phyloP scores from a whole-genome alignment of 2,888 invertebrate genomes.

The Lasioglossum zephyrum region DNA sequence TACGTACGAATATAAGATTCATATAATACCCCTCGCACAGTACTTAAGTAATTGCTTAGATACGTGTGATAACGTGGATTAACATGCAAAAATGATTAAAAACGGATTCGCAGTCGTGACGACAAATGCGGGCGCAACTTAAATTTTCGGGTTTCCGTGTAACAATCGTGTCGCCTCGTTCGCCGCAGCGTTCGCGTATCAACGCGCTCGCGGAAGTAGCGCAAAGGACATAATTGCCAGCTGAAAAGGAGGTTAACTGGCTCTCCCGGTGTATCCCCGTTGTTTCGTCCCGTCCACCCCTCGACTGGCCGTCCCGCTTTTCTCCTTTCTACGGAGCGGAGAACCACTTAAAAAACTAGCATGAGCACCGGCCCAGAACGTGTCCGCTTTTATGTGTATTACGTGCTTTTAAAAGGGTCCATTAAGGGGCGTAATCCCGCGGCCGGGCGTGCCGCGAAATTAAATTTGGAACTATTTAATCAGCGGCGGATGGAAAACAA shows the following conservation, averaged over 20 bases:
- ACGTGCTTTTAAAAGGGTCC: constrained; percentile 21
- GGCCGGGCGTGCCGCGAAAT: constrained; percentile 8
- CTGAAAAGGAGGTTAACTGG: constrained; percentile 55
- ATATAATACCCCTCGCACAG: no score
- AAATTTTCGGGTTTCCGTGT: not conserved
- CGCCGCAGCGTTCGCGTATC: constrained; percentile 38
- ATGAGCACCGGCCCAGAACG: constrained; percentile 14
- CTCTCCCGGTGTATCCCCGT: constrained; percentile 35
- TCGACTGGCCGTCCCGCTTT: not conserved
- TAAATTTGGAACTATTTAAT: constrained; percentile 39
- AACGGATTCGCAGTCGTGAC: not conserved
- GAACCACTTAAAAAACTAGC: constrained; percentile 52
- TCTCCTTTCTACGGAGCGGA: not conserved
- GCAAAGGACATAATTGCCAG: constrained; percentile 52
- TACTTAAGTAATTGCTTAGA: no score
- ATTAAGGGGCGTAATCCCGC: not conserved
- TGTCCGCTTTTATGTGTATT: constrained; percentile 19
- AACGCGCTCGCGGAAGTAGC: constrained; percentile 27
- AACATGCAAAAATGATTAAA: not conserved
- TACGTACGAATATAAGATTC: no score
- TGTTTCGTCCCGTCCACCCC: constrained; percentile 29
- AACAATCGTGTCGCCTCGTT: constrained; percentile 24
- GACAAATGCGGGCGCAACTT: not conserved
- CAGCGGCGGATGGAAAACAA: constrained; percentile 5
- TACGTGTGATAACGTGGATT: no score